Percentiles rank a stretch among this genome's conserved stretches.
Evolutionary conservation across 2,113 vertebrate species (phyloP).

Genomic region (Urocolius indicus): DNA sequence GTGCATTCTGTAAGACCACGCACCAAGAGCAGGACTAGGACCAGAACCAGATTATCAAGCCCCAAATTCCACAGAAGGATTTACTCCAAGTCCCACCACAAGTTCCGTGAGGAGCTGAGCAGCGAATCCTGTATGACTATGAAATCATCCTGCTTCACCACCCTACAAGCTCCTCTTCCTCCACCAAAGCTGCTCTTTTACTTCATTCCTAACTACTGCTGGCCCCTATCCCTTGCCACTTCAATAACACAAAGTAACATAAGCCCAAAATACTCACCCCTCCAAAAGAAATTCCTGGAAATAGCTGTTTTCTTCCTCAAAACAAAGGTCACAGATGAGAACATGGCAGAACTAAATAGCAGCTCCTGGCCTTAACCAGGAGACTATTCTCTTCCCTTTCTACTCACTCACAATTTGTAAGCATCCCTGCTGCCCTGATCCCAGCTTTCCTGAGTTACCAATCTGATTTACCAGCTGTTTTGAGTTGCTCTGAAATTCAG

Average conservation of each 20-base stretch:
- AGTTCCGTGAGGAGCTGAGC: fast-evolving
- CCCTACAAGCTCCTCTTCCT: background rate
- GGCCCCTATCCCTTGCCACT: background rate
- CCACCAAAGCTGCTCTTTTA: background rate
- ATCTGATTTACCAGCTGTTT: background rate
- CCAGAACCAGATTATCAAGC: background rate
- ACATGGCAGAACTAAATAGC: fast-evolving
- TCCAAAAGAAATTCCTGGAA: background rate
- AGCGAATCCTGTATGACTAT: fast-evolving
- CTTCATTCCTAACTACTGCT: background rate
- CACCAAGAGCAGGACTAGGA: background rate
- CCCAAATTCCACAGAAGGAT: background rate
- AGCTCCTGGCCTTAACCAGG: background rate
- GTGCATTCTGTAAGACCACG: fast-evolving
- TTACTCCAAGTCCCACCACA: fast-evolving
- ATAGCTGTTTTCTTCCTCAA: fast-evolving
- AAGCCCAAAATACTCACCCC: background rate
- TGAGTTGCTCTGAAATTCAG: background rate
- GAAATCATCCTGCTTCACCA: background rate
- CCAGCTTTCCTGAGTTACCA: background rate
- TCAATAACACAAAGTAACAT: background rate
- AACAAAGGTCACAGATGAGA: background rate
- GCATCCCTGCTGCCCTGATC: background rate
- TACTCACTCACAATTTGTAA: background rate
- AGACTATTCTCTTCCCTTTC: background rate